Base-by-base conservation (phyloP, 2,113 vertebrate genomes). In the Cebus imitator region DNA sequence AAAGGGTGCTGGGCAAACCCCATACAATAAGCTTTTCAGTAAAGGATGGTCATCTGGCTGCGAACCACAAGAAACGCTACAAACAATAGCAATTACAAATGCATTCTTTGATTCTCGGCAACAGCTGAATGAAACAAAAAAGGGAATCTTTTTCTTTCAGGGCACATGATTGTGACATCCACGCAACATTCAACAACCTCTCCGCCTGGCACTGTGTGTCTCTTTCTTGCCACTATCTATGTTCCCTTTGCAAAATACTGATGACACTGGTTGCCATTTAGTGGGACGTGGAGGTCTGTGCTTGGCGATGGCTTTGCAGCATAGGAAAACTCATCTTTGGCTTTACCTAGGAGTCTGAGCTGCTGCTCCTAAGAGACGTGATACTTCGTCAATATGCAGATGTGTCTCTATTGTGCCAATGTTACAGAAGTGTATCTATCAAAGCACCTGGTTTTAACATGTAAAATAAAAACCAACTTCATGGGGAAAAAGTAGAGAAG, bases 121-220 rank as follows among this genome's bases (percentile, higher is more conserved):
- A 45, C 96, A 93, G 91, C 96, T 78, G 40, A 96, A 87, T 5
- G 17, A 82, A 68, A 45, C 92, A 98, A 17, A 57, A 64, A 96
- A 32, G 93, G 86, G 84, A 55, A 91, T 70, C 4, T 82, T 97
- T 96, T 85, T 94, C 93, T 90, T 7, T 10, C 35, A 72, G 94
- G 90, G 55, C 96, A 58, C 95, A 12, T 95, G 97, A 84, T 66
- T 3, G 13, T 25, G 95, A 81, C 73, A 8, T n/a, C 94, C 86
- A 11, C 3, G 23, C 17, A 14, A 40, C 20, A 35, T 17, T 40
- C 61, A 2, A 4, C n/a, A 20, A 17, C 30, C 68, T 90, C 90
- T 78, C 72, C 11, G 96, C 97, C 97, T 95, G 97, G 96, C 95
- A 93, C 96, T 1, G n/a, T 5, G 0, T 1, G 61, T 12, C 40